These are phyloP conservation scores for Odontothrips loti DNA, from an alignment of 2,888 invertebrate species.

Conservation along the genomic window DNA sequence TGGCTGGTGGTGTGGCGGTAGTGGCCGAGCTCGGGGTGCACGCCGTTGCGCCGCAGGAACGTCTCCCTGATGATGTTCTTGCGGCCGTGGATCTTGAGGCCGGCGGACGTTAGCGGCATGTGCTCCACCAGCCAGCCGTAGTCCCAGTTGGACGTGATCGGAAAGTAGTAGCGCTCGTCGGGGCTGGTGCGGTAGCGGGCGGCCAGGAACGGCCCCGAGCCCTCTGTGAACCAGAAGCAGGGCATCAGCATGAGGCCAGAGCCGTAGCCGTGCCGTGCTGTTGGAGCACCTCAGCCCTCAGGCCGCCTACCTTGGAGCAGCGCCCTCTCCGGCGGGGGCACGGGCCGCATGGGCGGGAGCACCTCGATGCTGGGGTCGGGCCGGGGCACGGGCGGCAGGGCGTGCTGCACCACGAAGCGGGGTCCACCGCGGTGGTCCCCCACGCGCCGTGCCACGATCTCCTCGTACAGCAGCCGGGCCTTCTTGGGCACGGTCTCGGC, in stretches of 20 bases:
- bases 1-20: slow-evolving; percentile 12
- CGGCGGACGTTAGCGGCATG: slow-evolving; percentile 13
- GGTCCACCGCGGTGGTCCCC: neutral
- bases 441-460: neutral
- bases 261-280: neutral
- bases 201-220: slow-evolving; percentile 50
- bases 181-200: slow-evolving; percentile 52
- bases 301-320: neutral
- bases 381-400: neutral
- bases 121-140: slow-evolving; percentile 53
- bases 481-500: slow-evolving; percentile 14
- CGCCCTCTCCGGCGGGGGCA: neutral
- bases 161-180: slow-evolving; percentile 55
- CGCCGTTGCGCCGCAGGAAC: slow-evolving; percentile 1
- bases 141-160: slow-evolving; percentile 52
- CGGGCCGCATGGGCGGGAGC: slow-evolving; percentile 17
- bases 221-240: slow-evolving; percentile 42
- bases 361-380: neutral
- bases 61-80: slow-evolving; percentile 19
- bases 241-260: neutral
- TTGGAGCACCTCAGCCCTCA: too few species aligned
- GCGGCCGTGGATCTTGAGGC: slow-evolving; percentile 3
- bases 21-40: neutral
- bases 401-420: neutral
- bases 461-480: slow-evolving; percentile 5